Percentiles rank a stretch among this genome's conserved stretches.
Evolutionary conservation across 2,113 vertebrate species (phyloP).

Genomic region (Tonatia bakeri): DNA sequence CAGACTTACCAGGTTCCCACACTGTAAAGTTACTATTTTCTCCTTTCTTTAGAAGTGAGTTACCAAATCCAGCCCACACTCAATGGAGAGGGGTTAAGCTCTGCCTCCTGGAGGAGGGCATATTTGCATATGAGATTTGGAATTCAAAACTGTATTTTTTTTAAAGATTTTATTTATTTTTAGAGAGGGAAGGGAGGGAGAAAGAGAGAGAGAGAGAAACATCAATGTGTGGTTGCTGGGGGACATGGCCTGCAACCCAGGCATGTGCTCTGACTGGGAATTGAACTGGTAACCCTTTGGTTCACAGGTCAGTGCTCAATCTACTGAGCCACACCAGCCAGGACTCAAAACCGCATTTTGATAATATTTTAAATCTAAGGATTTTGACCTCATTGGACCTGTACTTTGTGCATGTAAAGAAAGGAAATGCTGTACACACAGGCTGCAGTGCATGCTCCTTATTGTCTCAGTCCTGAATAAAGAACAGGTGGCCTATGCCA

Average conservation of each 20-base stretch:
- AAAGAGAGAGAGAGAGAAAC: too few species aligned
- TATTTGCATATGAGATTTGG: background rate
- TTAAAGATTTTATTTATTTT: too few species aligned
- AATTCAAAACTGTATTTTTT: conserved; percentile 4
- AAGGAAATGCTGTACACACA: background rate
- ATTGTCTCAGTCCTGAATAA: background rate
- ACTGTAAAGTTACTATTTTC: background rate
- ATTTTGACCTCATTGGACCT: background rate
- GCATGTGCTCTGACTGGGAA: too few species aligned
- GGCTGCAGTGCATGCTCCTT: background rate
- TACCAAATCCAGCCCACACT: background rate
- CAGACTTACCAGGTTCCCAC: background rate
- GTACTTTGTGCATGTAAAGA: background rate
- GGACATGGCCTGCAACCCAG: too few species aligned
- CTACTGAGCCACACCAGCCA: too few species aligned
- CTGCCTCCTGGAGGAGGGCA: background rate
- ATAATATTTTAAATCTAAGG: background rate
- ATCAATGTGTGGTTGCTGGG: too few species aligned
- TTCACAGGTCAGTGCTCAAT: too few species aligned
- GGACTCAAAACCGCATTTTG: background rate
- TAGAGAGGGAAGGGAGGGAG: too few species aligned
- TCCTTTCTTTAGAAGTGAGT: background rate
- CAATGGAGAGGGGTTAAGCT: background rate
- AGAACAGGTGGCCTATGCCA: background rate
- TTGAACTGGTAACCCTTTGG: too few species aligned